phyloP scores from a whole-genome alignment of 2,797 vertebrate species.

The Hydrolagus colliei region DNA sequence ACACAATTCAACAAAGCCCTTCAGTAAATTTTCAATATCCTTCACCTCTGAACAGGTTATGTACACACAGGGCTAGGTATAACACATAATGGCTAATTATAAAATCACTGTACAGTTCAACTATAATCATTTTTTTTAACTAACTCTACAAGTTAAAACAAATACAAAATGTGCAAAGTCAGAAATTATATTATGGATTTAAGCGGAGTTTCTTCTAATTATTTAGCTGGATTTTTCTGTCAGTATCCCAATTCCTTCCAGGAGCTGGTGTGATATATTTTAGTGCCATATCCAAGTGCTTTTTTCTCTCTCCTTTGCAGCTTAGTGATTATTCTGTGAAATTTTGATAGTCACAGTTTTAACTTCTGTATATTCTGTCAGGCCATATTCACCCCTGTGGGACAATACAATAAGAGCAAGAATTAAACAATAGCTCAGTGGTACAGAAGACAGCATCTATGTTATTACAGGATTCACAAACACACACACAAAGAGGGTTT shows the following conservation, averaged over 20 bases:
- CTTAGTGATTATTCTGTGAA: constrained; percentile 60
- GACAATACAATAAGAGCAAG: neutral
- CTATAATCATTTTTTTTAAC: neutral
- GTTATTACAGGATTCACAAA: no score
- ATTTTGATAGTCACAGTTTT: constrained; percentile 90
- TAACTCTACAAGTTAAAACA: constrained; percentile 15
- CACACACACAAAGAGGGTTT: no score
- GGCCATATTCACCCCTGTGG: constrained; percentile 79
- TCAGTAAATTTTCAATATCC: neutral
- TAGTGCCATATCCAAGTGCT: constrained; percentile 53
- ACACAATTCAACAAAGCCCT: neutral
- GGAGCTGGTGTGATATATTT: no score
- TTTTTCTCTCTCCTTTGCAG: constrained; percentile 35
- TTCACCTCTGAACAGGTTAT: no score
- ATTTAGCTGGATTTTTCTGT: constrained; percentile 14
- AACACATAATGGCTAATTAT: neutral
- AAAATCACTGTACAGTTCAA: neutral
- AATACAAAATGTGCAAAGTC: constrained; percentile 30
- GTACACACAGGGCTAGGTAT: neutral
- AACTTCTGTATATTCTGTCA: constrained; percentile 84
- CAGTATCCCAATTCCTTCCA: neutral
- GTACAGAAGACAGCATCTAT: no score
- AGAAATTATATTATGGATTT: constrained; percentile 23
- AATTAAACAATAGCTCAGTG: neutral
- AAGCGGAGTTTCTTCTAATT: neutral